Percentiles rank a stretch among this genome's conserved stretches.
Evolutionary conservation across 2,113 vertebrate species (phyloP).

Genomic region (Tretioscincus oriximinensis): DNA sequence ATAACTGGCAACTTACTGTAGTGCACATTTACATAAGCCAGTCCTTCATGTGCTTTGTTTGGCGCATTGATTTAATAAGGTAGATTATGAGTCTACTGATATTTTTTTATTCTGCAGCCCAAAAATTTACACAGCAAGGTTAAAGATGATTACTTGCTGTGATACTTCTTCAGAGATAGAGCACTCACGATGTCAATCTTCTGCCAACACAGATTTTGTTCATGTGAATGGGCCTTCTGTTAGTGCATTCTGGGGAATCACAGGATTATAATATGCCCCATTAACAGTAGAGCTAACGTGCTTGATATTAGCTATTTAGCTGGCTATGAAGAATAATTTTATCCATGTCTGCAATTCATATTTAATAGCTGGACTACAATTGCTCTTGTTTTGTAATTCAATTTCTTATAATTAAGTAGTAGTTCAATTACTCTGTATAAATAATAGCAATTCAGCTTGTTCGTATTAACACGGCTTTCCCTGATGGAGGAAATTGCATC

Average conservation of each 20-base stretch:
- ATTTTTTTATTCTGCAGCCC: not conserved
- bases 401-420: slow-evolving; percentile 39
- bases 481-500: not conserved
- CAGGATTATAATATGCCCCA: not conserved
- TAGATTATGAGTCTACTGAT: not conserved
- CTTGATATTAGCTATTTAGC: slow-evolving; percentile 2
- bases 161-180: not conserved
- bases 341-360: not conserved
- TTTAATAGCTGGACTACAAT: slow-evolving; percentile 17
- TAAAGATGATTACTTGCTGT: not conserved
- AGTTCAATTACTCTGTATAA: slow-evolving; percentile 22
- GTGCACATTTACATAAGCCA: not conserved
- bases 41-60: not conserved
- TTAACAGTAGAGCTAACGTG: not conserved
- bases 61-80: not conserved
- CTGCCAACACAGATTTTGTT: not conserved
- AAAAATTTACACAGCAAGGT: not conserved
- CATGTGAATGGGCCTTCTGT: not conserved
- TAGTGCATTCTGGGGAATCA: not conserved
- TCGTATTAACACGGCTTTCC: slow-evolving; percentile 21
- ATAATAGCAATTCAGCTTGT: not conserved
- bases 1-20: not conserved
- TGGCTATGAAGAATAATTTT: slow-evolving; percentile 10
- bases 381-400: not conserved
- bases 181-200: not conserved